Percentiles rank a stretch among this genome's conserved stretches.
Evolutionary conservation across 2,888 invertebrate species (phyloP).

Genomic region (Zaprionus obscuricornis): DNA sequence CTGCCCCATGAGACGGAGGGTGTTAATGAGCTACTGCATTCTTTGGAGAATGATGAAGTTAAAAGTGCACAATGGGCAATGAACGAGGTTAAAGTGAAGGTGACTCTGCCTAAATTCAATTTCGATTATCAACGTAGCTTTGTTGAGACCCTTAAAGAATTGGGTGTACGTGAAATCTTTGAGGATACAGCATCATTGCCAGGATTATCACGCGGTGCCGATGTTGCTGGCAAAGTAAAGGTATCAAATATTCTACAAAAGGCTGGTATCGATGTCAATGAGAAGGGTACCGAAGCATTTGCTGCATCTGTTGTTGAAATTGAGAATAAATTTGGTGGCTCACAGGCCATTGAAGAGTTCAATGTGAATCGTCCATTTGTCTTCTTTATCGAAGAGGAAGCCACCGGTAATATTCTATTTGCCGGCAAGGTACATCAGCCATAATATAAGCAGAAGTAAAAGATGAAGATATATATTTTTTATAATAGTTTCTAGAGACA

Average conservation of each 20-base stretch:
- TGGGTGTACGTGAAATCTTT: conserved; percentile 90
- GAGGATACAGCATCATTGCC: conserved; percentile 88
- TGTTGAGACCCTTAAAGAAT: conserved; percentile 85
- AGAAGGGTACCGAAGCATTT: conserved; percentile 89
- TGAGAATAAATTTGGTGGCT: conserved; percentile 89
- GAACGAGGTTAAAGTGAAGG: conserved; percentile 86
- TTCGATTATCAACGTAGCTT: conserved; percentile 88
- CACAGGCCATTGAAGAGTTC: conserved; percentile 85
- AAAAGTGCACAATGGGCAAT: conserved; percentile 86
- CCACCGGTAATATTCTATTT: conserved; percentile 89
- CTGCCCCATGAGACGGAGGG: conserved; percentile 88
- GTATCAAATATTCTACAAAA: conserved; percentile 90
- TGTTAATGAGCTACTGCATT: conserved; percentile 85
- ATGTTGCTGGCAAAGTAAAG: conserved; percentile 85
- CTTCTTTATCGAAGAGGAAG: conserved; percentile 91
- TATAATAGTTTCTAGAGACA: no score
- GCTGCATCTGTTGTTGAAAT: conserved; percentile 87
- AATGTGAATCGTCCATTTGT: conserved; percentile 90
- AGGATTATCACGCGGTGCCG: conserved; percentile 87
- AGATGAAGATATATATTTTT: no score
- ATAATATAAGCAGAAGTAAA: conserved; percentile 54
- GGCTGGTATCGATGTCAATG: conserved; percentile 90
- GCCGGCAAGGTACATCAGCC: conserved; percentile 90
- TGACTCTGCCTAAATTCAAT: conserved; percentile 89
- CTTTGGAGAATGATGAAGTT: conserved; percentile 85